phyloP scores from a whole-genome alignment of 2,797 vertebrate species.

The Acomys russatus region DNA sequence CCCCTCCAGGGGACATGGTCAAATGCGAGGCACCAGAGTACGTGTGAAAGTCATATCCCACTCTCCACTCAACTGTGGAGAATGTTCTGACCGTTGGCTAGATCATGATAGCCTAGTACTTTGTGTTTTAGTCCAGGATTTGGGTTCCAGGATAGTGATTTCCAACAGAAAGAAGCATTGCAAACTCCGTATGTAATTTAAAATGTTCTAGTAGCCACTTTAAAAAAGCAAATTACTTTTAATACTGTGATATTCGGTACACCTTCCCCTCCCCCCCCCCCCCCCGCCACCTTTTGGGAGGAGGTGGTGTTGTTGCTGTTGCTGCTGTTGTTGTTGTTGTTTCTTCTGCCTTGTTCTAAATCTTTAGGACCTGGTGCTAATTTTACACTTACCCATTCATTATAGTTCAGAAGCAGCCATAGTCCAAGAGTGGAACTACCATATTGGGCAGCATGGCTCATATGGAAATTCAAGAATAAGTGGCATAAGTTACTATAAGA shows the following conservation, averaged over 20 bases:
- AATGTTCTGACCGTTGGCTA: too few relatives aligned
- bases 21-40: too few relatives aligned
- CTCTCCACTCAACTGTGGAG: too few relatives aligned
- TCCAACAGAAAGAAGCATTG: constrained; percentile 32
- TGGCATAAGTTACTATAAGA: not conserved
- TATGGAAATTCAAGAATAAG: constrained; percentile 33
- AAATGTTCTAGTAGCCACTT: constrained; percentile 1
- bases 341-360: not conserved
- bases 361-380: constrained; percentile 1
- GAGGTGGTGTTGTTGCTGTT: not conserved
- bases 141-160: not conserved
- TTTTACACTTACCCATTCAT: not conserved
- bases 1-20: too few relatives aligned
- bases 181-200: not conserved
- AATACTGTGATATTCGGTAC: not conserved
- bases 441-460: not conserved
- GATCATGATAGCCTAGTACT: not conserved
- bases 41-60: too few relatives aligned
- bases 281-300: too few relatives aligned
- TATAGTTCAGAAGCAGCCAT: not conserved
- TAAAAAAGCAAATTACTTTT: not conserved
- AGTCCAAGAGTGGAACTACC: not conserved
- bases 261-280: too few relatives aligned
- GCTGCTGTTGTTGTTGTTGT: not conserved
- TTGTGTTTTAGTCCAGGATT: not conserved